Evolutionary conservation across 1,140 invertebrate genomes (phyloP).

Genomic region (Megathymus violae): DNA sequence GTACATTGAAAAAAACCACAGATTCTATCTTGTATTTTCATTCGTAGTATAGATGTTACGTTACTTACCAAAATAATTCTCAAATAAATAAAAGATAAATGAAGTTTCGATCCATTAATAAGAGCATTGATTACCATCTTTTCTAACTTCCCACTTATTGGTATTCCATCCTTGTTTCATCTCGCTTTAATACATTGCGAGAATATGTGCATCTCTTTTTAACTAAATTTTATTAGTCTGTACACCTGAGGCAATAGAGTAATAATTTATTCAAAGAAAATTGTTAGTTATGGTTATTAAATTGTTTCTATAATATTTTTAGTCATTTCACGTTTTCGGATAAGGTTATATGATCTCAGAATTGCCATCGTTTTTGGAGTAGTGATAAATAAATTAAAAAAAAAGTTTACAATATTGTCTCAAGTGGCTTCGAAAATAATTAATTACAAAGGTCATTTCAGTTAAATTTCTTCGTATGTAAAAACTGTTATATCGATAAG

Average conservation of each 20-base stretch:
- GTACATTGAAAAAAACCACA: too few species aligned
- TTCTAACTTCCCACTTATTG: constrained; percentile 45
- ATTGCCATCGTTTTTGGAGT: too few species aligned
- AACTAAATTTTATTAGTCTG: constrained; percentile 44
- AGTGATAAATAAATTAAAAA: too few species aligned
- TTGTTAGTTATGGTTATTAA: constrained; percentile 66
- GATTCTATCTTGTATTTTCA: too few species aligned
- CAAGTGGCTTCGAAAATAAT: too few species aligned
- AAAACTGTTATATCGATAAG: too few species aligned
- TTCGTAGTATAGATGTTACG: too few species aligned
- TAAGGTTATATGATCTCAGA: too few species aligned
- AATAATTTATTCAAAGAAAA: constrained; percentile 68
- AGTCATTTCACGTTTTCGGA: constrained; percentile 49
- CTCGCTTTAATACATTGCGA: constrained; percentile 40
- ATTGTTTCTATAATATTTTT: constrained; percentile 56
- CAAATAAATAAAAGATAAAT: constrained; percentile 49
- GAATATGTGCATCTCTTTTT: constrained; percentile 41
- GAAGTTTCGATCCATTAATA: constrained; percentile 54
- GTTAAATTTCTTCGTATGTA: too few species aligned
- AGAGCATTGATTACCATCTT: constrained; percentile 51
- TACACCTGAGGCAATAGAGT: constrained; percentile 62
- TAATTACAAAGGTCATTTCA: too few species aligned
- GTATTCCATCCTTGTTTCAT: constrained; percentile 30
- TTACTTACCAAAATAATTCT: too few species aligned
- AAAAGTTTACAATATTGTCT: too few species aligned